Percentiles rank a stretch among this genome's conserved stretches.
These are phyloP conservation scores for Esox lucius DNA, from an alignment of 2,797 vertebrate genomes.

Conservation along the genomic window DNA sequence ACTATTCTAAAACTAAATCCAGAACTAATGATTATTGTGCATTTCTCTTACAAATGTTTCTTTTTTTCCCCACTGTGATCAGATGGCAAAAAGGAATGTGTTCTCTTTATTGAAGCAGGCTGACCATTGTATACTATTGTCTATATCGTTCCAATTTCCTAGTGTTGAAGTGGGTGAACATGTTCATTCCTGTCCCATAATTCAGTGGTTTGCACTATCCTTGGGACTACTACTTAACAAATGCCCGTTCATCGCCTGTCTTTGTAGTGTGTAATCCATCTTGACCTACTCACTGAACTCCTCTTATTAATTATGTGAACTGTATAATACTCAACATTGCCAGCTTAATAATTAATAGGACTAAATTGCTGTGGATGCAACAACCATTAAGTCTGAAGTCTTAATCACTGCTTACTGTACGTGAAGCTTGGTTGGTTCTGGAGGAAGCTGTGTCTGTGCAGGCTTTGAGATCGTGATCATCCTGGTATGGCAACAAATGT, in stretches of 20 bases:
- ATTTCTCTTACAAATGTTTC: neutral
- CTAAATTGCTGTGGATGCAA: constrained; percentile 72
- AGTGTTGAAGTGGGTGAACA: constrained; percentile 24
- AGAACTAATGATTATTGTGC: neutral
- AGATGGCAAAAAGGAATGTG: neutral
- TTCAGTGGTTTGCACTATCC: constrained; percentile 81
- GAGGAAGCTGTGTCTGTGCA: neutral
- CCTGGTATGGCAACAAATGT: no score
- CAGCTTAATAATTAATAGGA: constrained; percentile 84
- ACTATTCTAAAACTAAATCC: neutral
- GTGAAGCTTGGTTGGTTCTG: constrained; percentile 8
- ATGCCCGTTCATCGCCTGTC: constrained; percentile 85
- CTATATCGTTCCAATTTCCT: constrained; percentile 50
- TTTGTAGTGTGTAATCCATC: constrained; percentile 90
- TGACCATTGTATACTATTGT: constrained; percentile 13
- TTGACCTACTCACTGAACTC: constrained; percentile 90
- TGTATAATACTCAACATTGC: constrained; percentile 80
- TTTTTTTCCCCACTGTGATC: neutral
- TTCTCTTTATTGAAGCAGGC: neutral
- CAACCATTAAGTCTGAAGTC: constrained; percentile 61
- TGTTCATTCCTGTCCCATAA: constrained; percentile 40
- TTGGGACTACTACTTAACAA: constrained; percentile 91
- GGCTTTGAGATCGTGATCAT: no score
- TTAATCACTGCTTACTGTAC: constrained; percentile 50
- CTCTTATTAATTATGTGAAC: constrained; percentile 89